Base-by-base conservation (phyloP, 2,797 vertebrate genomes). In the Lepus townsendii region DNA sequence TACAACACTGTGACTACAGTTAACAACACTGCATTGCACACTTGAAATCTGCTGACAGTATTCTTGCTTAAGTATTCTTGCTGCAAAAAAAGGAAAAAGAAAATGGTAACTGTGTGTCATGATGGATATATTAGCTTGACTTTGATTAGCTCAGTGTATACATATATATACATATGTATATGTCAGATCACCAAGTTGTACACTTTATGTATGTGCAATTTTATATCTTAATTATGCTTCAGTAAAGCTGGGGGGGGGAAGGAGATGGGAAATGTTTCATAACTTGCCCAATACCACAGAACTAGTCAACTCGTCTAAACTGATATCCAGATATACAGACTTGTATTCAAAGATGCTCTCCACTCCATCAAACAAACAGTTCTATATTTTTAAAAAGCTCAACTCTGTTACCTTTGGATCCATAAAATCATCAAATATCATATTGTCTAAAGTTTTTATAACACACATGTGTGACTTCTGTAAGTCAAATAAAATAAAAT, bases 401-500 rank as follows among this genome's bases (percentile, higher is more conserved):
- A 60, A 16, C 32, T 83, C 26, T 77, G 24, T 38, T 38, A 42
- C n/a, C 52, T 14, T 57, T 57, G 54, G 14, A 57, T 57, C 6
- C 54, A 57, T 57, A 5, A 57, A 5, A 12, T 57, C 68, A 27
- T 57, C 13, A 12, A 68, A 27, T 47, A 83, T 6, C 42, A 16
- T 83, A 79, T 30, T 86, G 35, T 66, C 62, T 77, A 11, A 89
- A 52, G 63, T 57, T 85, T 78, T 66, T 27, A 78, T 19, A 63
- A 79, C 54, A 26, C 8, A 65, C n/a, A 52, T 30, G 2, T 17
- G 52, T 89, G 90, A 80, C 32, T 90, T 76, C 71, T 50, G 0
- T 32, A 82, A 91, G 8, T 65, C 32, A 85, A 60, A 17, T 68
- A 22, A 87, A 94, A 73, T 84, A 57, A 73, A 88, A 54, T 71